Evolutionary conservation across 2,888 invertebrate species (phyloP).

Genomic region (Athripsodes cinereus): DNA sequence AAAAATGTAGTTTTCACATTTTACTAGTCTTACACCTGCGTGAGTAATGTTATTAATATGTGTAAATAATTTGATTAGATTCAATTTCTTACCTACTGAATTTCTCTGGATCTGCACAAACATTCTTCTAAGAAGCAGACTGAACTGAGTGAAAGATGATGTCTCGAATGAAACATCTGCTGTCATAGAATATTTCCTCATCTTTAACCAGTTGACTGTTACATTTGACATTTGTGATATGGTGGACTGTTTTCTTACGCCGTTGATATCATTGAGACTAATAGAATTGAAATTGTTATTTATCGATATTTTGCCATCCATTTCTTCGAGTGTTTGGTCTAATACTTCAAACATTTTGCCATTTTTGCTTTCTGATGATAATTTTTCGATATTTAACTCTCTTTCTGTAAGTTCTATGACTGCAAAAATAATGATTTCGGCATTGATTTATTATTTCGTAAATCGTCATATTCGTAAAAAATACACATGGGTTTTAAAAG

Average conservation of each 20-base stretch:
- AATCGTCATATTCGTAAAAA: no score
- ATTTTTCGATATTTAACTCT: conserved; percentile 41
- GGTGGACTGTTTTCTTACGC: conserved; percentile 33
- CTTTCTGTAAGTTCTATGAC: conserved; percentile 61
- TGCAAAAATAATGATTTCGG: conserved; percentile 37
- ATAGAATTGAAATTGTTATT: conserved; percentile 7
- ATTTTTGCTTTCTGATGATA: conserved; percentile 53
- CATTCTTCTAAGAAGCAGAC: conserved; percentile 54
- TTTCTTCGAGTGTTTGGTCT: neutral
- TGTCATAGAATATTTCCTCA: conserved; percentile 43
- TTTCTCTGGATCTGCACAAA: conserved; percentile 54
- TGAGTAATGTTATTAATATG: no score
- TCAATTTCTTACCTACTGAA: conserved; percentile 41
- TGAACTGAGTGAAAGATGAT: conserved; percentile 53
- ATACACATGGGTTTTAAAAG: no score
- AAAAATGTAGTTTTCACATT: no score
- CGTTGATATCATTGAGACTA: conserved; percentile 6
- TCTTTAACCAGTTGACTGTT: conserved; percentile 48
- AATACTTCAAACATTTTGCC: conserved; percentile 46
- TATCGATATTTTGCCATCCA: neutral
- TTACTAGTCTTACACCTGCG: no score
- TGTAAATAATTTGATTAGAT: neutral
- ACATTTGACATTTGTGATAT: conserved; percentile 40
- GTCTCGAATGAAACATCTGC: conserved; percentile 43
- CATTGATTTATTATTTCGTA: no score